phyloP scores from a whole-genome alignment of 2,888 invertebrate species.

The Lepeophtheirus nordmannii region DNA sequence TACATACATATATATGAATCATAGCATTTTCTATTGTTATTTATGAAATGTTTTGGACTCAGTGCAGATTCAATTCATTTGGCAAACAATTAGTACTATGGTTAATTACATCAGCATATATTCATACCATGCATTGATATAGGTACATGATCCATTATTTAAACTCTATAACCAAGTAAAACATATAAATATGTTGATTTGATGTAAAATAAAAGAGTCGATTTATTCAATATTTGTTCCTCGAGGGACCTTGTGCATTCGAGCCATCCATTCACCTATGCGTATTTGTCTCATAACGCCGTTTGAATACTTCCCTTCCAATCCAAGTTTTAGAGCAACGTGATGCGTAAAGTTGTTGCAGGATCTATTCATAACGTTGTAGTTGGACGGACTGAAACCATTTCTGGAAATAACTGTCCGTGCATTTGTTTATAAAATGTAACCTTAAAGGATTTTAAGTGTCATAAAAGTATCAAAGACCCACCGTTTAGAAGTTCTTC shows the following conservation, averaged over 20 bases:
- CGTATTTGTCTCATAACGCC: neutral
- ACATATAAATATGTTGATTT: no score
- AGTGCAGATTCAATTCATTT: no score
- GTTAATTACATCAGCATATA: no score
- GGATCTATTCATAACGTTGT: neutral
- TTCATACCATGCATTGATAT: no score
- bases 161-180: no score
- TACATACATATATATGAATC: no score
- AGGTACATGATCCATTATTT: no score
- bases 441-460: neutral
- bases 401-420: neutral
- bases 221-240: no score
- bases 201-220: no score
- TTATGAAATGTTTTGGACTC: no score
- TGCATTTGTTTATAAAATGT: neutral
- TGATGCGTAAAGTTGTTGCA: neutral
- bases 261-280: constrained; percentile 2
- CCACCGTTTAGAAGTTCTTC: neutral
- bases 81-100: no score
- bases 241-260: neutral
- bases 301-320: neutral
- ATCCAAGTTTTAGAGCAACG: neutral
- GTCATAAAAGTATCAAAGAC: neutral
- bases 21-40: no score
- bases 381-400: neutral